Evolutionary conservation across 2,888 invertebrate species (phyloP).

Genomic region (Oligia strigilis): DNA sequence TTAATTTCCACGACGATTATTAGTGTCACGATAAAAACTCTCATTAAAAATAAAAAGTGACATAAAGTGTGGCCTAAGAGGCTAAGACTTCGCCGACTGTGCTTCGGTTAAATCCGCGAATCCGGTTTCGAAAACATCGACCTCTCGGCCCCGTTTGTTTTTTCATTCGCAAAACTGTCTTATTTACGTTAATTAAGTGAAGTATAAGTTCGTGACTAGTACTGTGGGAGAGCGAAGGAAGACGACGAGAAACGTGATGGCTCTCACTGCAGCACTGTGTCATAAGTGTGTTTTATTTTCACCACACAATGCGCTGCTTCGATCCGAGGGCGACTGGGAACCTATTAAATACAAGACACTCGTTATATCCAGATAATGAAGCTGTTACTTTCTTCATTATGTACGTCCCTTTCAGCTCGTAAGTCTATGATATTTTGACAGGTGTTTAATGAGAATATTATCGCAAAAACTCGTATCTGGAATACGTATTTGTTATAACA

Average conservation of each 20-base stretch:
- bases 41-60: slow-evolving; percentile 86
- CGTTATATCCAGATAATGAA: slow-evolving; percentile 61
- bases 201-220: slow-evolving; percentile 90
- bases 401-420: slow-evolving; percentile 44
- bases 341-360: slow-evolving; percentile 58
- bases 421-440: slow-evolving; percentile 61
- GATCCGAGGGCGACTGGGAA: slow-evolving; percentile 46
- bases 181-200: slow-evolving; percentile 90
- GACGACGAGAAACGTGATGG: slow-evolving; percentile 80
- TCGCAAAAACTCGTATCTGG: slow-evolving; percentile 28
- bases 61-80: slow-evolving; percentile 83
- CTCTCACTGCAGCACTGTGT: slow-evolving; percentile 58
- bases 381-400: slow-evolving; percentile 62
- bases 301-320: slow-evolving; percentile 50
- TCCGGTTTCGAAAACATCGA: slow-evolving; percentile 85
- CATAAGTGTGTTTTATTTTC: slow-evolving; percentile 66
- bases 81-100: slow-evolving; percentile 74
- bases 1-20: slow-evolving; percentile 73
- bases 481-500: slow-evolving; percentile 29
- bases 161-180: slow-evolving; percentile 88
- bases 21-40: slow-evolving; percentile 77
- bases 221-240: slow-evolving; percentile 80
- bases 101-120: slow-evolving; percentile 75
- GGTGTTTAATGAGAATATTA: slow-evolving; percentile 50
- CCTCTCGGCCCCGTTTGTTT: slow-evolving; percentile 81